Evolutionary conservation across 2,888 invertebrate genomes (phyloP), one percentile per base, ranked within the genome.

Genomic region (Chrysopilus asiliformis): DNA sequence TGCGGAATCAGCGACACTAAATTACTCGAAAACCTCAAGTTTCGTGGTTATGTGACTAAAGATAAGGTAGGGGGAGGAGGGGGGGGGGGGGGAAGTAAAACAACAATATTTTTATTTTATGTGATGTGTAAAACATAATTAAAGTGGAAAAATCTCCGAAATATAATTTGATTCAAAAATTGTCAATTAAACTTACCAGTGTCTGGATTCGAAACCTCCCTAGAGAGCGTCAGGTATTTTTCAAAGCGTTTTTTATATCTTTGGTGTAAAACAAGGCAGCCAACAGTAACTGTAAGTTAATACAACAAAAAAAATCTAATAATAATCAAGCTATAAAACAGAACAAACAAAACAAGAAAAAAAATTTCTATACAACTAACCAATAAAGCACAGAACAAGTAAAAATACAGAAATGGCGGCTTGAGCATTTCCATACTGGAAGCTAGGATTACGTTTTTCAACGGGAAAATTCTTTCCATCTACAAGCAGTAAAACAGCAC

Each of bases 261-360:
- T 52, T 87, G 81, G 61, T 87, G 85, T 38, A 90, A 60, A 19
- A 89, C 77, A 39, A 91, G 66, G 51, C 84, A 83, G 2, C 83
- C 81, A 4, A 82, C 71, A 1, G 86, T 83, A 32, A 87, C 83
- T 76, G 60, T 4, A 56, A 66, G 45, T 37, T 45, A 17, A 50
- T 43, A 39, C 10, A 22, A 8, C 10, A n/a, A 27, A 30, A 10
- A 30, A 12, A 12, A 2, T n/a, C 20, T 13, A n/a, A 17, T 32
- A 22, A 32, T 13, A 22, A 20, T 9, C 9, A 7, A 17, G n/a
- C 9, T 2, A 30, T 3, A 25, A 17, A 16, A 20, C 16, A n/a
- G n/a, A n/a, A n/a, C n/a, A n/a, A n/a, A n/a, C n/a, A n/a, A n/a
- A n/a, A n/a, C n/a, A n/a, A n/a, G n/a, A n/a, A n/a, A n/a, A n/a